Evolutionary conservation across 2,113 vertebrate genomes (phyloP).

Genomic region (Gulo gulo): DNA sequence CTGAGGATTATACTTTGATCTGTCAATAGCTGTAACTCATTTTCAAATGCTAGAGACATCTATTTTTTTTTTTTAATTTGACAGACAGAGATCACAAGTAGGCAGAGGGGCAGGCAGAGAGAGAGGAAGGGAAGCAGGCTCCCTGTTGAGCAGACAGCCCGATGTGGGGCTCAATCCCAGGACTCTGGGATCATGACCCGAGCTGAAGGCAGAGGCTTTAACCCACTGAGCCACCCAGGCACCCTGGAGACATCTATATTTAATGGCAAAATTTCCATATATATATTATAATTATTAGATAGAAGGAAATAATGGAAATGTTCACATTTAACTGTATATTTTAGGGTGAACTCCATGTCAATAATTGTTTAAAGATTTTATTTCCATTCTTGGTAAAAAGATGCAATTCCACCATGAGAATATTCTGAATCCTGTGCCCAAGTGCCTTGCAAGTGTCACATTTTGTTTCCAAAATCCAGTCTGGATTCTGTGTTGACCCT

Average conservation of each 20-base stretch:
- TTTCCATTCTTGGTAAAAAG: background rate
- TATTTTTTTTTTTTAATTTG: background rate
- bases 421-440: slow-evolving; percentile 1
- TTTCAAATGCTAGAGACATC: background rate
- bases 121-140: no score
- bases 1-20: background rate
- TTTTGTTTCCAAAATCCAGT: slow-evolving; percentile 20
- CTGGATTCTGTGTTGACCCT: slow-evolving; percentile 1
- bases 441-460: background rate
- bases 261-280: background rate
- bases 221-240: no score
- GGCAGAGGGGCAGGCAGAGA: no score
- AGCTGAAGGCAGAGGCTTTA: no score
- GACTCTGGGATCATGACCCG: no score
- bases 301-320: background rate
- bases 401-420: background rate
- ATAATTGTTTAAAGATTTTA: background rate
- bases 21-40: background rate
- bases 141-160: no score
- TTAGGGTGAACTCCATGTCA: background rate
- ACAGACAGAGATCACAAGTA: no score
- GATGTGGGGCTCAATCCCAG: no score
- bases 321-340: background rate
- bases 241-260: background rate
- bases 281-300: background rate